Percentiles rank a stretch among this genome's conserved stretches.
Conservation (phyloP, 1,140 invertebrate genomes). For the Eupeodes corollae region DNA sequence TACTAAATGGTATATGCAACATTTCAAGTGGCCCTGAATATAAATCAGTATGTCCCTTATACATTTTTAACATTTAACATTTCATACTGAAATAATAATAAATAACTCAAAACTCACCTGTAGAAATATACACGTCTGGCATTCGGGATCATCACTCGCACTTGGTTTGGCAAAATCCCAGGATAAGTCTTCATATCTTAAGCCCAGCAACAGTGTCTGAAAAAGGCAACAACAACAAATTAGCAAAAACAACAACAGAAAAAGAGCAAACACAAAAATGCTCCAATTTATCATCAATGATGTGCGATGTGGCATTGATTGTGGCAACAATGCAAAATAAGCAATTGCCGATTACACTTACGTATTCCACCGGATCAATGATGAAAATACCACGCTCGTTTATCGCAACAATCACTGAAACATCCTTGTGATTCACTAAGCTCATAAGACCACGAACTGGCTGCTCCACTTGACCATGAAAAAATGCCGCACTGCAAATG, state of each 20-base stretch:
- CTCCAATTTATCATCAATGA: background rate
- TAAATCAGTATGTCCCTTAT: no score
- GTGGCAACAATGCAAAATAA: background rate
- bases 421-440: constrained; percentile 73
- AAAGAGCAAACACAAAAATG: background rate
- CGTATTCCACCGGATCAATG: constrained; percentile 73
- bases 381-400: constrained; percentile 78
- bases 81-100: background rate
- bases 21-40: no score
- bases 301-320: no score
- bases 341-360: constrained; percentile 41
- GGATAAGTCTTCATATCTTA: constrained; percentile 76
- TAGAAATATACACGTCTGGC: constrained; percentile 77
- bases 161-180: constrained; percentile 83
- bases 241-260: no score
- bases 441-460: constrained; percentile 72
- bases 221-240: constrained; percentile 20
- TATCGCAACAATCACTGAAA: constrained; percentile 75
- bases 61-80: no score
- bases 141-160: constrained; percentile 71
- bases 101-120: constrained; percentile 40
- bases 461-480: constrained; percentile 82
- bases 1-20: no score
- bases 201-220: constrained; percentile 69
- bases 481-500: constrained; percentile 60